Evolutionary conservation across 1,140 invertebrate species (phyloP).

Genomic region (Lamellibrachia luymesi): DNA sequence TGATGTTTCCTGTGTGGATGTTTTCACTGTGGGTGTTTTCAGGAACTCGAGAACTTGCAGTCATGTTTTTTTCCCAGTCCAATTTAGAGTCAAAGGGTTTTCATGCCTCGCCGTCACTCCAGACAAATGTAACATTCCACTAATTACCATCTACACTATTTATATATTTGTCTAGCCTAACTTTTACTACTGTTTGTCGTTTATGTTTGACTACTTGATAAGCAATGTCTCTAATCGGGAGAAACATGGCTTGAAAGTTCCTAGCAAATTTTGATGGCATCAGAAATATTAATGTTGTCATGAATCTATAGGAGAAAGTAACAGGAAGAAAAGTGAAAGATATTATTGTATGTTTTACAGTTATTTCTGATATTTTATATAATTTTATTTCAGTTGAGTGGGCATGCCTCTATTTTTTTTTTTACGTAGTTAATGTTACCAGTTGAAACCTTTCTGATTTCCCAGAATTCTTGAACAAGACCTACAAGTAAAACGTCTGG

Average conservation of each 20-base stretch:
- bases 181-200: not conserved
- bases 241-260: not conserved
- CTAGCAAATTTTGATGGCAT: not conserved
- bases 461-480: not conserved
- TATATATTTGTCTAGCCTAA: slow-evolving; percentile 5
- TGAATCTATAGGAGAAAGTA: not conserved
- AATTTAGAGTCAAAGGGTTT: not conserved
- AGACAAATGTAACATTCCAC: not conserved
- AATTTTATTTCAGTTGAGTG: no score
- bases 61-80: not conserved
- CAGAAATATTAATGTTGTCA: not conserved
- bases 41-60: not conserved
- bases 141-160: not conserved
- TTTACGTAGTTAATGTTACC: not conserved
- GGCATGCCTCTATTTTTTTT: no score
- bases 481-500: no score
- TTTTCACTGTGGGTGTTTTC: not conserved
- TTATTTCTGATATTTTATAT: no score
- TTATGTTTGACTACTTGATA: not conserved
- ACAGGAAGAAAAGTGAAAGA: not conserved
- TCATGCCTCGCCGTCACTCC: not conserved
- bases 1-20: not conserved
- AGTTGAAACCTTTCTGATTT: not conserved
- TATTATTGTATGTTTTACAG: no score
- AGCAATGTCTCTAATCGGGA: not conserved